Percentiles rank a stretch among this genome's conserved stretches.
These are phyloP conservation scores for Gorsachius goisagi DNA, from an alignment of 2,113 vertebrate genomes.

Conservation along the genomic window DNA sequence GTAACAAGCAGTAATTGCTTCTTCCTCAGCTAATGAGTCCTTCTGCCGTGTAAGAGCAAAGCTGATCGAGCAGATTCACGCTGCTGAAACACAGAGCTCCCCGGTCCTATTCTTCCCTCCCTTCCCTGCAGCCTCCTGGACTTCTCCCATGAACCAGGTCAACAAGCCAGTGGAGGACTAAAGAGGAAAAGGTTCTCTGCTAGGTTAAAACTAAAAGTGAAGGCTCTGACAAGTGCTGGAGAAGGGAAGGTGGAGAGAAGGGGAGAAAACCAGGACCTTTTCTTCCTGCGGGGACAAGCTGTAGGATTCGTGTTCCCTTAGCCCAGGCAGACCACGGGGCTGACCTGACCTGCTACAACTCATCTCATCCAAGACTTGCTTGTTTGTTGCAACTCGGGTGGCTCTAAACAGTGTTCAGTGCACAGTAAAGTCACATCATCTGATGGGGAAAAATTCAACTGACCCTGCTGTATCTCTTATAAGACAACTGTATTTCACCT, in stretches of 20 bases:
- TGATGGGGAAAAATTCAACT: neutral
- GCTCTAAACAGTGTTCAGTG: neutral
- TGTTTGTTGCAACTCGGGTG: neutral
- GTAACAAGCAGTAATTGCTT: neutral
- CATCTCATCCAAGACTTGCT: neutral
- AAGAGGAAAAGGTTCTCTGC: neutral
- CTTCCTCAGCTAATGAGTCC: neutral
- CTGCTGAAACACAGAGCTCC: neutral
- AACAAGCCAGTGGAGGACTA: neutral
- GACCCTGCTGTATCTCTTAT: neutral
- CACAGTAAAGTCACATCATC: neutral
- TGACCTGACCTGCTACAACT: neutral
- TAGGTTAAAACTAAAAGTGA: neutral
- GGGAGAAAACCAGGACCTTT: neutral
- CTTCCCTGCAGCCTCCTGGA: neutral
- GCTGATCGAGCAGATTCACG: neutral
- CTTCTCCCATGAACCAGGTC: neutral
- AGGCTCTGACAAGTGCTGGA: neutral
- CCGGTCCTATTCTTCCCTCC: neutral
- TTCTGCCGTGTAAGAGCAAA: neutral
- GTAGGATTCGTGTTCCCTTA: neutral
- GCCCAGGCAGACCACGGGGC: fast-evolving
- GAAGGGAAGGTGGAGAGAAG: neutral
- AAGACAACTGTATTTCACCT: neutral
- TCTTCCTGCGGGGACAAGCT: neutral